These are phyloP conservation scores for Coreius guichenoti DNA, from an alignment of 2,797 vertebrate species.

Conservation along the genomic window DNA sequence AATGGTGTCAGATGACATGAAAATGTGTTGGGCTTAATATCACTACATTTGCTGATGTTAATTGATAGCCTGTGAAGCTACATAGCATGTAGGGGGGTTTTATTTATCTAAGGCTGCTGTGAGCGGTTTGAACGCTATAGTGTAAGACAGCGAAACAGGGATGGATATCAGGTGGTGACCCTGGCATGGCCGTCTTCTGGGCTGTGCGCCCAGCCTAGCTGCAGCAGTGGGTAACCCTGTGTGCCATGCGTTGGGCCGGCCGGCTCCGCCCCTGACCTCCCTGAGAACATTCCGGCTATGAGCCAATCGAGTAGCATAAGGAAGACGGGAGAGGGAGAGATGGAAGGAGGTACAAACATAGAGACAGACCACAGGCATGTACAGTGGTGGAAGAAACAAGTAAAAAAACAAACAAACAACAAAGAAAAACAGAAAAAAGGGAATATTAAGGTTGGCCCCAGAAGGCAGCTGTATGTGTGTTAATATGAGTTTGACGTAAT, in stretches of 20 bases:
- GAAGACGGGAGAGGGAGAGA: conserved; percentile 31
- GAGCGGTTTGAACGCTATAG: conserved; percentile 25
- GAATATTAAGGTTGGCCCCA: conserved; percentile 63
- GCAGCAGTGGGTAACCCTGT: conserved; percentile 65
- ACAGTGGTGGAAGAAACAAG: conserved; percentile 60
- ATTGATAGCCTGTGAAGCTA: conserved; percentile 45
- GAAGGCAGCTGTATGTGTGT: conserved; percentile 61
- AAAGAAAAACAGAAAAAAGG: conserved; percentile 67
- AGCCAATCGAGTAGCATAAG: conserved; percentile 49
- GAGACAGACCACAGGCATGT: conserved; percentile 50
- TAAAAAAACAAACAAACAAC: conserved; percentile 64
- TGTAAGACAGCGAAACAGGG: conserved; percentile 26
- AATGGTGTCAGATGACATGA: conserved; percentile 8
- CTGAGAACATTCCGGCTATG: conserved; percentile 62
- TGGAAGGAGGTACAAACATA: conserved; percentile 49
- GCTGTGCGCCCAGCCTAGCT: conserved; percentile 65
- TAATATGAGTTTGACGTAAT: conserved; percentile 60
- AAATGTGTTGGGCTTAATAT: conserved; percentile 24
- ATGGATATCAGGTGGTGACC: conserved; percentile 61
- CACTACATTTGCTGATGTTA: conserved; percentile 35
- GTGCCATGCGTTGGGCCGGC: conserved; percentile 54
- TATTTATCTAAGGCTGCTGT: conserved; percentile 50
- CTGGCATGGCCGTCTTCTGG: conserved; percentile 64
- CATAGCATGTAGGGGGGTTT: conserved; percentile 30
- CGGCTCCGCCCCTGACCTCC: conserved; percentile 61